Percentiles rank a stretch among this genome's conserved stretches.
These are phyloP conservation scores for Austrolebias charrua DNA, from an alignment of 2,797 vertebrate genomes.

Conservation along the genomic window DNA sequence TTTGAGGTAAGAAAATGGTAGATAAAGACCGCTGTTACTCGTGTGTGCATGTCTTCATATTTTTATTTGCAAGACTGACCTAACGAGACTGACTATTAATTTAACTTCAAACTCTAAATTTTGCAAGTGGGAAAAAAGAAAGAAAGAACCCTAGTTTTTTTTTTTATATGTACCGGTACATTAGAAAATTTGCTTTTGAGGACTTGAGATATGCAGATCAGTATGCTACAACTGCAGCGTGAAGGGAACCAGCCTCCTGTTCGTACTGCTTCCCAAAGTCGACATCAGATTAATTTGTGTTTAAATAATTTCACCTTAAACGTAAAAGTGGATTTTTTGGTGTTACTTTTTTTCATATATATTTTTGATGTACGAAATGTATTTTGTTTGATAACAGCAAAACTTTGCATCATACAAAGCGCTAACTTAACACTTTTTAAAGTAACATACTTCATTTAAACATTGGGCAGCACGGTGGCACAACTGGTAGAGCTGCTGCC, in stretches of 20 bases:
- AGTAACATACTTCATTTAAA: no score
- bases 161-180: background rate
- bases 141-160: background rate
- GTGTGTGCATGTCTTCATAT: background rate
- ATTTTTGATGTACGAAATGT: no score
- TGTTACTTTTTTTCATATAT: no score
- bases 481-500: no score
- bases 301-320: background rate
- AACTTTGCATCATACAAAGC: no score
- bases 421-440: no score
- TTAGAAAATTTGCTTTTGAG: background rate
- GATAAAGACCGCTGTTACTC: conserved; percentile 7
- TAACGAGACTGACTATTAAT: background rate
- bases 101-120: no score
- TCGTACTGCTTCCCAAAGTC: background rate
- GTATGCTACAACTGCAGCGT: background rate
- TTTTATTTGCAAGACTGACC: background rate
- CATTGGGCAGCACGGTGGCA: no score
- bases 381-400: no score
- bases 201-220: background rate
- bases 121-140: no score
- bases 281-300: background rate
- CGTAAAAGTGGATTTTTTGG: no score
- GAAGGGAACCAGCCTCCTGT: background rate
- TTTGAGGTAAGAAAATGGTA: conserved; percentile 76